Evolutionary conservation across 2,113 vertebrate species (phyloP), one percentile per base, ranked within the genome.

Genomic region (Zapus hudsonius): DNA sequence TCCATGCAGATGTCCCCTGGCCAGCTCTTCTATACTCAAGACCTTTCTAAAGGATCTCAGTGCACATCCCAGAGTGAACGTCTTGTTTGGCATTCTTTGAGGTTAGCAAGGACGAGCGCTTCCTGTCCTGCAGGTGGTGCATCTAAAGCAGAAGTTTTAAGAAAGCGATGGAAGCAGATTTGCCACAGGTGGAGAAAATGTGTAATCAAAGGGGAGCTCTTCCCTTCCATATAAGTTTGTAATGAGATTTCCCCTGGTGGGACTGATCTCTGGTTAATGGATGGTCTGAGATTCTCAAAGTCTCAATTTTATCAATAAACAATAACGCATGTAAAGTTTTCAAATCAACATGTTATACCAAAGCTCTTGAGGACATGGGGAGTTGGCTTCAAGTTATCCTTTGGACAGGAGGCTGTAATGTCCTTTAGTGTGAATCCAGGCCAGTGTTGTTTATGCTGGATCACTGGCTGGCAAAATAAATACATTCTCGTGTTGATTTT

Each of bases 391-490:
- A 38, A 61, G 55, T 75, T 82, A 55, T 91, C 78, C 64, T 33
- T 91, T 89, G 42, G 36, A 38, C 73, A 72, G 36, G 52, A n/a
- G 13, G 31, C 29, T 82, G 19, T 74, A 33, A 5, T 44, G 19
- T 57, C 74, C 40, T 94, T 22, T 84, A 76, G 47, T 8, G 10
- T 3, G 15, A 72, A 67, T 55, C 10, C 31, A 40, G 31, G 3
- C 5, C 63, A 23, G 36, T n/a, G 10, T 36, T 33, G 79, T 82
- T 31, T 55, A 63, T 16, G 9, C 69, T 40, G 36, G 42, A 23
- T 81, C 72, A 85, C 80, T 74, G 80, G 38, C 63, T 79, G 59
- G 55, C 52, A 40, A 81, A 88, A 79, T 92, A 42, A 89, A 61
- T 90, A 75, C 82, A 38, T 94, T 76, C 42, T 55, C 6, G 7